Base-by-base conservation (phyloP, 2,888 invertebrate genomes). In the Stictocephala bisonia region DNA sequence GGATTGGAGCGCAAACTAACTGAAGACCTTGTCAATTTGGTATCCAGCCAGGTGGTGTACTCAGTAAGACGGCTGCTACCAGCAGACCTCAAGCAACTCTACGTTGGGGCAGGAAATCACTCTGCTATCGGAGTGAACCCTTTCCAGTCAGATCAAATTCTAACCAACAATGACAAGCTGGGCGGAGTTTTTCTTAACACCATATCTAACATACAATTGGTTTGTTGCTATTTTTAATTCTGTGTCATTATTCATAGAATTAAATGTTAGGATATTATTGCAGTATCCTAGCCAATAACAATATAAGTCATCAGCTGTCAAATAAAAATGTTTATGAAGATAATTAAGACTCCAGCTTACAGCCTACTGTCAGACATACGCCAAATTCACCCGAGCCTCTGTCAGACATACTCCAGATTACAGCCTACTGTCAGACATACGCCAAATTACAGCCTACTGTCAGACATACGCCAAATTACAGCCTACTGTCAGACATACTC, bases 171-270 rank as follows among this genome's bases (percentile, higher is more conserved):
- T 83, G 85, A 86, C 58, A 87, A 87, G 68, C 93, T 94, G 83
- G 97, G 97, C 0, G 97, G 97, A 0, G 85, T 93, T 13, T 89
- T 89, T 89, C 82, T 87, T 97, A 6, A 92, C 93, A 0, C 91
- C 93, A 78, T 93, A 92, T 84, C 87, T 97, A 27, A 92, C 93
- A 66, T 96, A 92, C 83, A 91, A 91, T 78, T 90, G 90, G 88
- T 90, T 84, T 87, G 86, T 85, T 83, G 18, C n/a, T 0, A 40
- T 29, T 13, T 60, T 24, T 24, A n/a, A 6, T 26, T 26, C 24
- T 58, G 15, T 44, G 20, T 74, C 29, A 20, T 24, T 22, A 20
- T 35, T n/a, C 35, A 51, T 18, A 50, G 6, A 50, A 18, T 50
- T n/a, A n/a, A n/a, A 11, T 40, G 9, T 40, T 11, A 40, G 9